Base-by-base conservation (phyloP, 2,113 vertebrate genomes). In the Eurystomus gularis region DNA sequence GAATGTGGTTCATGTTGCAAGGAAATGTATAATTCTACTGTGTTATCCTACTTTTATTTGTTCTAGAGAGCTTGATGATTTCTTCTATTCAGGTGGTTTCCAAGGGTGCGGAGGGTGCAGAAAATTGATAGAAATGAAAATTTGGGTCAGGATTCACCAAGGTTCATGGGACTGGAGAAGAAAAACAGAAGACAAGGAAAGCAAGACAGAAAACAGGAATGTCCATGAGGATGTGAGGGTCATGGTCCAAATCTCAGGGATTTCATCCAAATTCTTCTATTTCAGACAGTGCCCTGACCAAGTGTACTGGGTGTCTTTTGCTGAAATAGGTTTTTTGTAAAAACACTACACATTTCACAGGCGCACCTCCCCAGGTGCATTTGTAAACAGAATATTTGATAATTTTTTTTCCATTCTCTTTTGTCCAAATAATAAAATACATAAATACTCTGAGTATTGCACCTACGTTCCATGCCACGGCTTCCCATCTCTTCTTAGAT, bases 381-480 rank as follows among this genome's bases (percentile, higher is more conserved):
- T 60, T 78, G 29, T 31, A 60, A 82, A 70, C 3, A 46, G 23
- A 70, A 11, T 46, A 40, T 16, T 83, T 92, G 26, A 23, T 83
- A 4, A 0, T 0, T 0, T 1, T 39, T 57, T 91, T 82, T 7
- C 9, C 5, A 21, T 87, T 82, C 15, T 66, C 31, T 75, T 75
- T 51, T 51, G n/a, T 78, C 28, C 23, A 93, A 48, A 16, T 55
- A 77, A 54, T 46, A 78, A 90, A 73, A 90, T 39, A 44, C 6
- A 58, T 70, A 88, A 90, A 65, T 72, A 35, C 2, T 14, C 4
- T 71, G 48, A 71, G 11, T 52, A 64, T 62, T 83, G 21, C 13
- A 76, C 7, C 49, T 73, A 39, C 21, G 12, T 57, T 91, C 40
- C 35, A 29, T 83, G 33, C 11, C 44, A 71, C 3, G 4, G 12